Evolutionary conservation across 1,140 invertebrate genomes (phyloP).

Genomic region (Diabrotica virgifera): DNA sequence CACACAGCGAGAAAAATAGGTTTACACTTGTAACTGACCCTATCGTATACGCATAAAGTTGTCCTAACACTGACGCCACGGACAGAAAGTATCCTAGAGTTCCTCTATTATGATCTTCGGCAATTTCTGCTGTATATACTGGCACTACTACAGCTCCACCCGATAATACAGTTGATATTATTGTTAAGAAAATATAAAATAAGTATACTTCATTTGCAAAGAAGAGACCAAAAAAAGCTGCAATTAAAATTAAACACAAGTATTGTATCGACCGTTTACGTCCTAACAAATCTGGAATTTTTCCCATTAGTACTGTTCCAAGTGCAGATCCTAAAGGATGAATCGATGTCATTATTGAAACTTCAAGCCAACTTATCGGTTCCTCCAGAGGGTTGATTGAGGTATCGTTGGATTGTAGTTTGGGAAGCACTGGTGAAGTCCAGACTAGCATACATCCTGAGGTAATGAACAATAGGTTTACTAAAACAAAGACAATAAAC

Average conservation of each 20-base stretch:
- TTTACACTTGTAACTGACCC: conserved; percentile 61
- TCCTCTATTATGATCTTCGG: conserved; percentile 44
- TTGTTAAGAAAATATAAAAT: conserved; percentile 46
- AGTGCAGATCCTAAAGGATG: conserved; percentile 70
- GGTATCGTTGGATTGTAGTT: conserved; percentile 45
- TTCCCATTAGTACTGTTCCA: conserved; percentile 37
- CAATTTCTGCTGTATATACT: conserved; percentile 54
- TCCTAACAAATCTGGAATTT: conserved; percentile 35
- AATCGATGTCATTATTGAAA: conserved; percentile 78
- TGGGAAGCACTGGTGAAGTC: conserved; percentile 66
- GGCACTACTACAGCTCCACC: conserved; percentile 51
- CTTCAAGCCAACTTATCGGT: conserved; percentile 51
- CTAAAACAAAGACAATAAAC: neutral
- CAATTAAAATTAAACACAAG: conserved; percentile 44
- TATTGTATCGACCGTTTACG: conserved; percentile 49
- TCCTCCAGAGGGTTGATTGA: conserved; percentile 40
- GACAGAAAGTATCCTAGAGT: conserved; percentile 58
- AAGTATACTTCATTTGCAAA: conserved; percentile 42
- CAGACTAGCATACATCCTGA: conserved; percentile 46
- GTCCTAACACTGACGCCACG: conserved; percentile 48
- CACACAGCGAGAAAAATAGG: conserved; percentile 62
- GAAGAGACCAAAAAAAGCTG: conserved; percentile 47
- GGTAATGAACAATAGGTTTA: neutral
- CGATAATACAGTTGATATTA: conserved; percentile 50
- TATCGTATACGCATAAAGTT: conserved; percentile 52